These are phyloP conservation scores for Nymphicus hollandicus DNA, from an alignment of 2,113 vertebrate species.

Conservation along the genomic window DNA sequence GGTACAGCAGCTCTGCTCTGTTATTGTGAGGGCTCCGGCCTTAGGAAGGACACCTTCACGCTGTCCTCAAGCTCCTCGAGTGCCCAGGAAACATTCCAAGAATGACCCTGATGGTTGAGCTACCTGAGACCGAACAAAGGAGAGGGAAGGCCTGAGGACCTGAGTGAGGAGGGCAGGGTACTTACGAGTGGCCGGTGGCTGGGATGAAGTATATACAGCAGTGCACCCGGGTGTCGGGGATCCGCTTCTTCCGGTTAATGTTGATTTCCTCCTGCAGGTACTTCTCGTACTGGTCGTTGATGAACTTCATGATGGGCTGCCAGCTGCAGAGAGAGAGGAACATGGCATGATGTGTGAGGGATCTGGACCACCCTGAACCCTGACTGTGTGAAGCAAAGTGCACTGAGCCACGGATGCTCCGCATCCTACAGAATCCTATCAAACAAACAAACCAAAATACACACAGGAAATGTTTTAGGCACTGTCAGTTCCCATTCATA, in stretches of 20 bases:
- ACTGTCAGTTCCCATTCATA: neutral
- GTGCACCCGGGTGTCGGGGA: conserved; percentile 93
- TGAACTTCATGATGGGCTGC: conserved; percentile 99
- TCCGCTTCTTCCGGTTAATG: conserved; percentile 94
- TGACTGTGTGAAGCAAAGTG: neutral
- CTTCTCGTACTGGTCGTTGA: conserved; percentile 95
- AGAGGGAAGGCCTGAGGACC: neutral
- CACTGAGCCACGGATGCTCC: fast-evolving
- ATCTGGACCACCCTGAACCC: neutral
- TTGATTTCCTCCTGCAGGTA: conserved; percentile 97
- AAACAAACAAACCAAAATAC: neutral
- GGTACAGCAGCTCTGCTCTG: neutral
- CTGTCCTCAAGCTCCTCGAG: neutral
- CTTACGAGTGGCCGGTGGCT: conserved; percentile 94
- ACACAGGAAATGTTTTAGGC: neutral
- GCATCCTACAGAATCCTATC: neutral
- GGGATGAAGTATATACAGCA: conserved; percentile 99
- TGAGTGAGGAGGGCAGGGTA: neutral
- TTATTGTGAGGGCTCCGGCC: neutral
- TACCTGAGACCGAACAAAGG: fast-evolving
- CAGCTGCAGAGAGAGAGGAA: conserved; percentile 74
- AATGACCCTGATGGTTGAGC: neutral
- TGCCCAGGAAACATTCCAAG: neutral
- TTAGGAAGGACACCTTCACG: neutral
- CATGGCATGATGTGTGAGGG: fast-evolving